A percentile compares a stretch with the other conserved stretches of the same genome.
These are phyloP conservation scores for Bryconaethiops microstoma DNA, from an alignment of 2,797 vertebrate genomes.

Conservation along the genomic window DNA sequence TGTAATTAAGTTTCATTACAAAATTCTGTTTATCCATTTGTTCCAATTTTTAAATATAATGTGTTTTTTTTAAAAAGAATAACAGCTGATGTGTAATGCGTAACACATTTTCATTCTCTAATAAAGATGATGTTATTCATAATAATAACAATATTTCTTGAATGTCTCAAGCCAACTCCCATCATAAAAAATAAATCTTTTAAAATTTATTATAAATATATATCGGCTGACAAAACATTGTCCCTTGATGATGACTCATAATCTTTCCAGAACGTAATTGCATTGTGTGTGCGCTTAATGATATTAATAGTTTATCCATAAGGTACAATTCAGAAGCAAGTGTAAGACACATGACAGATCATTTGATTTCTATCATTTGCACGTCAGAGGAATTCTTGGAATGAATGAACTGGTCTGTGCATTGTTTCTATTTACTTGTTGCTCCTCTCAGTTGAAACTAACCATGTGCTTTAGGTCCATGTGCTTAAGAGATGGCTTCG, in stretches of 20 bases:
- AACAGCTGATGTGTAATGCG: not conserved
- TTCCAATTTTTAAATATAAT: not conserved
- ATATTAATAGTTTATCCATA: not conserved
- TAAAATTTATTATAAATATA: too few species aligned
- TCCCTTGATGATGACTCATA: not conserved
- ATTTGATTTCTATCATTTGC: not conserved
- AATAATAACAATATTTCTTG: not conserved
- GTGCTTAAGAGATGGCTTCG: constrained; percentile 11
- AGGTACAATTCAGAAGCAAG: not conserved
- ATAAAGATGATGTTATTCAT: not conserved
- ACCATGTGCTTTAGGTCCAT: constrained; percentile 27
- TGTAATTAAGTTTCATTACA: not conserved
- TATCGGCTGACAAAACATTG: too few species aligned
- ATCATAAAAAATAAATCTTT: not conserved
- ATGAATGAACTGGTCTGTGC: not conserved
- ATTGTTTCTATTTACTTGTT: not conserved
- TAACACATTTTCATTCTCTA: not conserved
- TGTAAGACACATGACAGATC: not conserved
- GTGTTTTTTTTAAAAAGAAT: not conserved
- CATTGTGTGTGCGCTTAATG: not conserved
- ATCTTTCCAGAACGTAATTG: constrained; percentile 11
- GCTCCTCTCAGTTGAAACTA: constrained; percentile 24
- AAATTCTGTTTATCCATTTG: not conserved
- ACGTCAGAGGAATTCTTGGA: not conserved
- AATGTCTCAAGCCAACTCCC: not conserved